Base-by-base conservation (phyloP, 2,888 invertebrate genomes). In the Molorchus minor region DNA sequence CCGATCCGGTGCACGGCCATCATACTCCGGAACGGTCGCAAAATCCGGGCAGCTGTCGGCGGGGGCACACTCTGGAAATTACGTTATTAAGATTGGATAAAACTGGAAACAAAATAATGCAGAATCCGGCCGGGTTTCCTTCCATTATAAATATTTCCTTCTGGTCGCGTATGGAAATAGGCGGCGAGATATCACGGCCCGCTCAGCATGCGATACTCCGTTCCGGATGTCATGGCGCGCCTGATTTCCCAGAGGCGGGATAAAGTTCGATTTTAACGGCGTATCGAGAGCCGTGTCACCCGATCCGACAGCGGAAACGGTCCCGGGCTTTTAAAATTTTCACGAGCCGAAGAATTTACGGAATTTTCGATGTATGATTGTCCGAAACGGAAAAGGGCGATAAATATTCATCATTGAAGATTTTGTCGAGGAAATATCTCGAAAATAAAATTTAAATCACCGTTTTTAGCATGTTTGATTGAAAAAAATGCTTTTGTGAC, bases 221-320 rank as follows among this genome's bases (percentile, higher is more conserved):
- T 59, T 49, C 52, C 55, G 71, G 58, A 70, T 77, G 75, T 76
- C 75, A 74, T 71, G 71, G 70, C 67, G 63, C 62, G 15, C 67
- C 73, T 79, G 80, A 80, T 80, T 80, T 80, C 80, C 80, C 80
- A 76, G 65, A 77, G 79, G 80, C 71, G 75, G 74, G 74, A 79
- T 80, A 80, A 80, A 80, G 75, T 79, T 80, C 80, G 80, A 80
- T 80, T 79, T n/a, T 79, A 78, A 78, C 79, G 78, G 78, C 77
- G 75, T 75, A 78, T 79, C 74, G 77, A 74, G 77, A 73, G 67
- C 71, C 71, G 72, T 77, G 77, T 77, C 78, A 51, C 45, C n/a
- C 59, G 35, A 12, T 33, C 38, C 19, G 35, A 19, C 16, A 13
- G 54, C 16, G 10, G 35, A 45, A 55, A 38, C 10, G 35, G 35